These are phyloP conservation scores for Sarcophaga peregrina DNA, from an alignment of 1,140 invertebrate genomes.

Conservation along the genomic window DNA sequence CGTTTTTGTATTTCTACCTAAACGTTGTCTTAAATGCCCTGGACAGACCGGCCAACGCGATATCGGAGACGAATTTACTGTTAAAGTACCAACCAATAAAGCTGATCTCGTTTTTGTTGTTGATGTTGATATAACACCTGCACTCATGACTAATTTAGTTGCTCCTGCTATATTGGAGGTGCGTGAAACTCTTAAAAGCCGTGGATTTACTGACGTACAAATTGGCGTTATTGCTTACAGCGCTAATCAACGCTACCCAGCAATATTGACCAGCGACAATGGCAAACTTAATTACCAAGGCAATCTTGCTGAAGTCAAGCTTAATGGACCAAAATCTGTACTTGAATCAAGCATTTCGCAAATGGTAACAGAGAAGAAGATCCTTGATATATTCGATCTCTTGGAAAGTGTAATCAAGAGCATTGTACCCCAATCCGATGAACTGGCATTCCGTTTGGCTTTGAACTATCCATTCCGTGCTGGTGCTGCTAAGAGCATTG, in stretches of 20 bases:
- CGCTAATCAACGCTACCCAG: conserved; percentile 68
- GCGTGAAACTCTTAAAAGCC: conserved; percentile 62
- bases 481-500: conserved; percentile 71
- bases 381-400: conserved; percentile 56
- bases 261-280: conserved; percentile 70
- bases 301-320: conserved; percentile 69
- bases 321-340: conserved; percentile 63
- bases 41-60: conserved; percentile 68
- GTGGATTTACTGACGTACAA: conserved; percentile 72
- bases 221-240: conserved; percentile 72
- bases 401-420: conserved; percentile 52
- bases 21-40: conserved; percentile 74
- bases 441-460: conserved; percentile 70
- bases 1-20: conserved; percentile 70
- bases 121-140: conserved; percentile 69
- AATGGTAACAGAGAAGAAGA: conserved; percentile 55
- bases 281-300: conserved; percentile 71
- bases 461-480: conserved; percentile 73
- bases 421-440: conserved; percentile 60
- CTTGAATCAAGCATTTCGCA: conserved; percentile 56
- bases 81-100: conserved; percentile 76
- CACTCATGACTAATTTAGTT: conserved; percentile 65
- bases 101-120: conserved; percentile 80
- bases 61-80: conserved; percentile 72
- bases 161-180: conserved; percentile 64